Evolutionary conservation across 2,888 invertebrate species (phyloP), one percentile per base, ranked within the genome.

Genomic region (Melinaea menophilus): DNA sequence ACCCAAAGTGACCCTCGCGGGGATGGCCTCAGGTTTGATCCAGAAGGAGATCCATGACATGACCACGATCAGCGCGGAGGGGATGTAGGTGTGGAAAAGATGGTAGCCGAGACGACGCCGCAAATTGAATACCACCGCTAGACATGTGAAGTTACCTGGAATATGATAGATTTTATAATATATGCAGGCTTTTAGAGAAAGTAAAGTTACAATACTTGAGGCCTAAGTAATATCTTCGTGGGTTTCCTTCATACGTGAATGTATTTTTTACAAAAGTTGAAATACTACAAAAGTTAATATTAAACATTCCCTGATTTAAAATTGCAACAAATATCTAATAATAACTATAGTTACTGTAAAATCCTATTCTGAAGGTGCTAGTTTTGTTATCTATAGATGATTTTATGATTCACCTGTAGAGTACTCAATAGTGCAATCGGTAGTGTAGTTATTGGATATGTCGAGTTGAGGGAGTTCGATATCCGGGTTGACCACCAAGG

Each of bases 11-110:
- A 97, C 96, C 64, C 97, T 92, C 0, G 97, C 97, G 0, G 97
- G 97, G 73, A 96, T 96, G 5, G 97, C 97, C 84, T 97, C 97
- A 0, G 97, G 97, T 76, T 97, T 97, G 75, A 97, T 97, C 98
- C 97, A 98, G 89, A 98, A 98, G 0, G 97, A 97, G 72, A 98
- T 97, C 97, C 97, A 98, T 66, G 97, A 97, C 96, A 98, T 97
- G 64, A 97, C 97, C 56, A 97, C 97, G 79, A 97, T 97, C 71
- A 97, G 91, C 0, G 96, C 96, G 2, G 97, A 97, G 0, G 97
- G 97, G 74, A 97, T 97, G 84, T 97, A 97, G 0, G 97, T 97
- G 86, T 97, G 97, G 83, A 97, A 97, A 60, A 97, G 91, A 81
- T 97, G 97, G 86, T 97, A 97, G 13, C 97, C 97, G 31, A 97